Conservation (phyloP, 2,888 invertebrate genomes). For the Archaeoteleia sp. region DNA sequence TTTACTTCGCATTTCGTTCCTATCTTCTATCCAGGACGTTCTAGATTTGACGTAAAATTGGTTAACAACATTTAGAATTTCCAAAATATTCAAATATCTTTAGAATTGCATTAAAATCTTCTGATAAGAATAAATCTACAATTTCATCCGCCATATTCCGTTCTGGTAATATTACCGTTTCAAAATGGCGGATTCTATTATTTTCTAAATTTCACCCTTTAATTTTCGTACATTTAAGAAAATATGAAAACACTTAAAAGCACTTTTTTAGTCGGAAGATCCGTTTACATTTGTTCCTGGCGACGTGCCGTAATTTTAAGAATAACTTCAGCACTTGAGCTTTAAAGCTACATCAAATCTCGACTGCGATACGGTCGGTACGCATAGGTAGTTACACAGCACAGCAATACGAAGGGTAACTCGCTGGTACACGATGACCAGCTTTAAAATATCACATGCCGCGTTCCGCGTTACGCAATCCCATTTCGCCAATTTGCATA, state of each 20-base stretch:
- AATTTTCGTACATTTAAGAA: conserved; percentile 8
- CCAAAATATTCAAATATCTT: no score
- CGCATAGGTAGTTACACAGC: conserved; percentile 44
- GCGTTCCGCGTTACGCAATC: conserved; percentile 64
- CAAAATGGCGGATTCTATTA: no score
- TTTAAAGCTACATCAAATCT: conserved; percentile 48
- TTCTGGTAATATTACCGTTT: no score
- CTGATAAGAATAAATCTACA: no score
- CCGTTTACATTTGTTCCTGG: conserved; percentile 39
- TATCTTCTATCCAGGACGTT: no score
- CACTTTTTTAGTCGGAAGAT: conserved; percentile 34
- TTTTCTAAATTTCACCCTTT: no score
- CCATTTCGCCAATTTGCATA: conserved; percentile 73
- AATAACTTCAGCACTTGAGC: conserved; percentile 46
- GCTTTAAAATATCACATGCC: conserved; percentile 66
- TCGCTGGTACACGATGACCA: conserved; percentile 50
- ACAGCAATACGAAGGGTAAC: conserved; percentile 45
- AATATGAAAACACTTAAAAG: conserved; percentile 15
- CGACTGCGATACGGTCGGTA: conserved; percentile 41
- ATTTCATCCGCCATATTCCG: no score
- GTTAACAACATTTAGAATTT: no score
- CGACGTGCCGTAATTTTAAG: conserved; percentile 38
- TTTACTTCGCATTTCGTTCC: no score
- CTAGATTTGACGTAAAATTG: no score
- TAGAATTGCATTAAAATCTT: no score